Conservation (phyloP, 2,113 vertebrate species). For the Aphelocoma coerulescens region DNA sequence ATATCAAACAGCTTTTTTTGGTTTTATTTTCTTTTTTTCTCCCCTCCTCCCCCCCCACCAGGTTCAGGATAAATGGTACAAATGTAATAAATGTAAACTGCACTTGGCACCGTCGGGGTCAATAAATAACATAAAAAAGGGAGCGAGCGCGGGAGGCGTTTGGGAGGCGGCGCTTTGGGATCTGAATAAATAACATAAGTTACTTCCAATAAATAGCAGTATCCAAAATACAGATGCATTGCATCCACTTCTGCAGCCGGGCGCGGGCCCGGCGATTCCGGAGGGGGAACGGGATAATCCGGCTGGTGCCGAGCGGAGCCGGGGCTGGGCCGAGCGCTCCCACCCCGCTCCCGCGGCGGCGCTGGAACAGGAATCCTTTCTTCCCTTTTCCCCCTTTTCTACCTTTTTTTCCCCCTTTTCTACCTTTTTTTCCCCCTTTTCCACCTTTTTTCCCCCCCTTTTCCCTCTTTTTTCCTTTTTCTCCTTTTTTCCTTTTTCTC, state of each 20-base stretch:
- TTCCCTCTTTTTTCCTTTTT: no score
- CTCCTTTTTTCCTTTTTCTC: neutral
- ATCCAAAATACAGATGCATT: constrained; percentile 61
- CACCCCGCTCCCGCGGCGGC: rapidly evolving
- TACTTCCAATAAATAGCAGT: constrained; percentile 67
- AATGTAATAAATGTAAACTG: constrained; percentile 49
- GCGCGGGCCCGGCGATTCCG: neutral
- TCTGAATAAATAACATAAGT: constrained; percentile 70
- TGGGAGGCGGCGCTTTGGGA: constrained; percentile 22
- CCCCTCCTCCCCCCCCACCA: no score
- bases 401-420: no score
- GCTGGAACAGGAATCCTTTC: neutral
- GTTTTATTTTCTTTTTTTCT: neutral
- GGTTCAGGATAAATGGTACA: constrained; percentile 26
- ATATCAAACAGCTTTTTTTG: neutral
- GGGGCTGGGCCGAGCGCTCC: rapidly evolving
- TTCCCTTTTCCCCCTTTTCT: neutral
- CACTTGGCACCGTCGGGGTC: constrained; percentile 25
- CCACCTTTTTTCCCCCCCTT: neutral
- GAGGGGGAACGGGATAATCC: neutral
- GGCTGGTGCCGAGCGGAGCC: neutral
- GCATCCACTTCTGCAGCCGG: constrained; percentile 51
- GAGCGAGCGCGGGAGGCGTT: neutral
- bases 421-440: neutral
- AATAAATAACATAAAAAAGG: constrained; percentile 55